These are phyloP conservation scores for Chloropsis hardwickii DNA, from an alignment of 2,113 vertebrate genomes.

Conservation along the genomic window DNA sequence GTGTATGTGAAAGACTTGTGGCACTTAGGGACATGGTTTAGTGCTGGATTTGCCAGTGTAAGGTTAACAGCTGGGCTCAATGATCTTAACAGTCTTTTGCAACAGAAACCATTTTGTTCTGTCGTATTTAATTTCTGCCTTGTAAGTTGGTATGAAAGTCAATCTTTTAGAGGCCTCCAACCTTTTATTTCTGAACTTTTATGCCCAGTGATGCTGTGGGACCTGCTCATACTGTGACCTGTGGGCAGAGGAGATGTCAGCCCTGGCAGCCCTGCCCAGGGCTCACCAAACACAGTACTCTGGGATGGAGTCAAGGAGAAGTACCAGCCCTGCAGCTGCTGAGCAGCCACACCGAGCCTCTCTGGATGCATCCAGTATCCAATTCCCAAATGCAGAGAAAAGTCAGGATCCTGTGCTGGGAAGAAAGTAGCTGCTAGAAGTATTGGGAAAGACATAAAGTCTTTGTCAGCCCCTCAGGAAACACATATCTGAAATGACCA, in stretches of 20 bases:
- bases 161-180: not conserved
- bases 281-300: not conserved
- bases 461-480: not conserved
- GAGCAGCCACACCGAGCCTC: not conserved
- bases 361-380: not conserved
- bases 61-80: not conserved
- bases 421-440: not conserved
- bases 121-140: not conserved
- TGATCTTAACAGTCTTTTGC: not conserved
- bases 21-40: not conserved
- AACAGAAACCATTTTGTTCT: not conserved
- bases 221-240: not conserved
- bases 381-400: not conserved
- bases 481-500: conserved; percentile 8
- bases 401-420: not conserved
- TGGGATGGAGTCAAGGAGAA: not conserved
- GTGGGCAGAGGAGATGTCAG: not conserved
- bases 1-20: not conserved
- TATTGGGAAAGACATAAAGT: conserved; percentile 15
- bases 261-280: not conserved
- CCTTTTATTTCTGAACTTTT: not conserved
- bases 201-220: not conserved
- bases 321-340: not conserved
- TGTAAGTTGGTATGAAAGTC: not conserved
- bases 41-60: not conserved